Base-by-base conservation (phyloP, 2,113 vertebrate species). In the Hiodon tergisus region DNA sequence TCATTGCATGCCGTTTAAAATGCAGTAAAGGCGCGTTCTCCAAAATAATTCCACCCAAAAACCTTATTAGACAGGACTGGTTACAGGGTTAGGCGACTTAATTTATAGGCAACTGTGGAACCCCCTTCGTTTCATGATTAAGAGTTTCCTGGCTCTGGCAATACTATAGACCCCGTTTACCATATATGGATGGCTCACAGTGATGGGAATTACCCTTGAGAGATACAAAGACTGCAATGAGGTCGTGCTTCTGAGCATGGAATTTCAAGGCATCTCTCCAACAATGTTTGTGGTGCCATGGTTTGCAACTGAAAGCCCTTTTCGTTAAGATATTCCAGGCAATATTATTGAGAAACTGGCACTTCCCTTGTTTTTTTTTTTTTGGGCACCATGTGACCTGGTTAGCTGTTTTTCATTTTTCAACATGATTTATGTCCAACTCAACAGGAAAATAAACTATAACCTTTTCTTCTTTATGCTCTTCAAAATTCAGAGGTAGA, bases 191-290 rank as follows among this genome's bases (percentile, higher is more conserved):
- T 71, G 58, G 70, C 60, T 71, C 60, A 71, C 55, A 59, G 17
- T 48, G 5, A 58, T 46, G 57, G 57, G 57, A 71, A 71, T 71
- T 50, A 60, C 55, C 70, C 70, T 57, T 7, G 2, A 9, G 70
- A 14, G 57, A 71, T 52, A 59, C 54, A 71, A 16, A 58, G 46
- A 55, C 31, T 17, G 46, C 11, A 50, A 54, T 8, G 57, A n/a
- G 3, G 13, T 71, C 57, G 47, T 31, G 60, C 54, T 58, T n/a
- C 5, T 6, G 55, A 46, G 57, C n/a, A 14, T 71, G 57, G 70
- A 71, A 71, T 71, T 17, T 59, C 31, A 60, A 50, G 57, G 31
- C 5, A 11, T 48, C n/a, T 11, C 47, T 16, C 55, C 17, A 59
- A 14, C 55, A 9, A 60, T 71, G 58, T 71, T 47, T 71, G 46